Conservation (phyloP, 2,113 vertebrate genomes). For the Illadopsis cleaveri region DNA sequence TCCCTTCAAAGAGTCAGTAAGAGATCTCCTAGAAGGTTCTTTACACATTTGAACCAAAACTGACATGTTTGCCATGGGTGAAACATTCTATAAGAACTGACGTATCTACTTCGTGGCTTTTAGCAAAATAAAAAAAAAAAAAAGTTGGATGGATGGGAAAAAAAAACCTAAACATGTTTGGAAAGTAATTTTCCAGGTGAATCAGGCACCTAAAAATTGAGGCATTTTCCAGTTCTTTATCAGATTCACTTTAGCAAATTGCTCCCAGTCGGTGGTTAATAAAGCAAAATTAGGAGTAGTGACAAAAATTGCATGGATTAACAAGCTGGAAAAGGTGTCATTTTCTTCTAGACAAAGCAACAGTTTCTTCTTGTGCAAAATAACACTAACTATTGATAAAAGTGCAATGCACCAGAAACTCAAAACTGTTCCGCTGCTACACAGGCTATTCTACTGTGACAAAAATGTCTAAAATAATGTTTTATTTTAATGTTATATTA, state of each 20-base stretch:
- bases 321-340: background rate
- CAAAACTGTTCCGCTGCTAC: background rate
- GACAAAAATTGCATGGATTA: background rate
- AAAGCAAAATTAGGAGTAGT: background rate
- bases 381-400: background rate
- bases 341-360: background rate
- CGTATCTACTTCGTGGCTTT: background rate
- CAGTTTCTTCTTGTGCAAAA: background rate
- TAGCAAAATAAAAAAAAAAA: background rate
- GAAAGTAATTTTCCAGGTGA: background rate
- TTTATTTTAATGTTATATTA: background rate
- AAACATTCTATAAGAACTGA: background rate
- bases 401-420: background rate
- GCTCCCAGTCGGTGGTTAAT: background rate
- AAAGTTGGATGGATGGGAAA: background rate
- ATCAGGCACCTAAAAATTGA: background rate
- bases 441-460: background rate
- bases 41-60: background rate
- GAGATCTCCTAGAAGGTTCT: background rate
- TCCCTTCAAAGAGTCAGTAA: background rate
- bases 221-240: background rate
- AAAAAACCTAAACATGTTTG: accelerated
- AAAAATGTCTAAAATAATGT: background rate
- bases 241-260: background rate
- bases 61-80: background rate